Percentiles rank a stretch among this genome's conserved stretches.
These are phyloP conservation scores for Ophioninae sp. DNA, from an alignment of 2,888 invertebrate species.

Conservation along the genomic window DNA sequence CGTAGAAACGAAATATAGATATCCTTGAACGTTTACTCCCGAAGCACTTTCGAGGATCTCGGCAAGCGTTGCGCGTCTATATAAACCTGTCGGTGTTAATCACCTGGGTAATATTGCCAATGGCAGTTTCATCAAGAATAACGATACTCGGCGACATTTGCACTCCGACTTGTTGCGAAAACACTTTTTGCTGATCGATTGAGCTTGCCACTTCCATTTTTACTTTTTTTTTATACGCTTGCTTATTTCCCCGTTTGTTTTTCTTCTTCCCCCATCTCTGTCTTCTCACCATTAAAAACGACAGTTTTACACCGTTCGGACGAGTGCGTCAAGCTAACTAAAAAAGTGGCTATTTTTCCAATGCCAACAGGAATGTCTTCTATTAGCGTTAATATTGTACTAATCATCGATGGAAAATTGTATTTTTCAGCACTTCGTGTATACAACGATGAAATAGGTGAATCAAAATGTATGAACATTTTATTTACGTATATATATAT, in stretches of 20 bases:
- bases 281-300: too few relatives aligned
- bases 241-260: background rate
- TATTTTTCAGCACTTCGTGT: background rate
- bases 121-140: constrained; percentile 3
- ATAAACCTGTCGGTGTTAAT: background rate
- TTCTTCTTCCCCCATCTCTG: background rate
- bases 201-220: background rate
- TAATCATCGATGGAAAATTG: constrained; percentile 35
- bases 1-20: too few relatives aligned
- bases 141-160: constrained; percentile 17
- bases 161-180: constrained; percentile 13
- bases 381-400: constrained; percentile 36
- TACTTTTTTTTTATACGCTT: too few relatives aligned
- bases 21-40: too few relatives aligned
- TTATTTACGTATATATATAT: too few relatives aligned
- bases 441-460: background rate
- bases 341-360: background rate
- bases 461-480: too few relatives aligned
- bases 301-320: background rate
- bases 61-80: too few relatives aligned
- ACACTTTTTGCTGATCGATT: constrained; percentile 13
- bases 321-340: background rate
- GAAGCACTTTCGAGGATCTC: too few relatives aligned
- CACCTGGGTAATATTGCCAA: background rate
- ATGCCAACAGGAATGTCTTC: constrained; percentile 6